A percentile compares a stretch with the other conserved stretches of the same genome.
Evolutionary conservation across 2,888 invertebrate species (phyloP).

Genomic region (Oxycera nigricornis): DNA sequence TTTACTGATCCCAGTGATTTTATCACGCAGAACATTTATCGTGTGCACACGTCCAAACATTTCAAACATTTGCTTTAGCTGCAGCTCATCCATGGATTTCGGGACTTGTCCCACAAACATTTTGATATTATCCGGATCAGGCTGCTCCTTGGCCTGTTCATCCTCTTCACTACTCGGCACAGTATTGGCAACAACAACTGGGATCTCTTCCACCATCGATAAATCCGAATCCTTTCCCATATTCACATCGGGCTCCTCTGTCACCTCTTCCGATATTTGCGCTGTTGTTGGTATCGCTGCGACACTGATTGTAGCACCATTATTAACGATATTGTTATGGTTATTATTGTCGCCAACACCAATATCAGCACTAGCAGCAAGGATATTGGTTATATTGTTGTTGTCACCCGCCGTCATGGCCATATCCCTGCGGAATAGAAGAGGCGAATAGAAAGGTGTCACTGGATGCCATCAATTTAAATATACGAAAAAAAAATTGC

Average conservation of each 20-base stretch:
- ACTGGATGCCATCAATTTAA: slow-evolving; percentile 11
- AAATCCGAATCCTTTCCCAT: not conserved
- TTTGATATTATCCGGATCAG: slow-evolving; percentile 96
- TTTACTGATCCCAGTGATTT: slow-evolving; percentile 95
- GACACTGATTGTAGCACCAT: slow-evolving; percentile 10
- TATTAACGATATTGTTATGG: slow-evolving; percentile 3
- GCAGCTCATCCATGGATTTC: slow-evolving; percentile 94
- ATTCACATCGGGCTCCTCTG: not conserved
- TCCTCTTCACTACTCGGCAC: slow-evolving; percentile 29
- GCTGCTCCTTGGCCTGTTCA: slow-evolving; percentile 70
- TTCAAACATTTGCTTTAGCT: slow-evolving; percentile 92
- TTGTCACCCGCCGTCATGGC: slow-evolving; percentile 26
- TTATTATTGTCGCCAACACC: not conserved
- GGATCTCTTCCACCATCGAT: not conserved
- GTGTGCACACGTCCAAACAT: slow-evolving; percentile 96
- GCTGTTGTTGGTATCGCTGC: not conserved
- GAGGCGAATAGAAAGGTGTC: not conserved
- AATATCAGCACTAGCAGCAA: not conserved
- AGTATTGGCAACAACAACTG: not conserved
- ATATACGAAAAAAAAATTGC: slow-evolving; percentile 5
- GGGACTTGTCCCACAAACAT: slow-evolving; percentile 99
- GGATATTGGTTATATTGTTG: slow-evolving; percentile 8
- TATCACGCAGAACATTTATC: slow-evolving; percentile 97
- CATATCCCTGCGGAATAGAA: slow-evolving; percentile 40
- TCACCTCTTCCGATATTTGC: not conserved